Base-by-base conservation (phyloP, 2,888 invertebrate genomes). In the Oscheius sp. region DNA sequence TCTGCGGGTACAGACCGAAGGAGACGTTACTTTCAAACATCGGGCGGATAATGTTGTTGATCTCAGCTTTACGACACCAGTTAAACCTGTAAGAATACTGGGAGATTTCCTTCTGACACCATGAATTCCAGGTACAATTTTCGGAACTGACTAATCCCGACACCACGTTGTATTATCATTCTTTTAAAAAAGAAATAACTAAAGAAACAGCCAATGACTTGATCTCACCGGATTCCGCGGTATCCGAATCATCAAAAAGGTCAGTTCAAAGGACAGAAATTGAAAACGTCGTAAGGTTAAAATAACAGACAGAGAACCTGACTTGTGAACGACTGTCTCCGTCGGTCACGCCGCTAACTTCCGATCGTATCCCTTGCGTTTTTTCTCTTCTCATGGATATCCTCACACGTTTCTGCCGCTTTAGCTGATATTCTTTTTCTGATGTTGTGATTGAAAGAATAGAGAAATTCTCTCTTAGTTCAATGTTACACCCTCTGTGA, bases 21-120 rank as follows among this genome's bases (percentile, higher is more conserved):
- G 55, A 16, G 70, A 70, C 25, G 70, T 70, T 12, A 59, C 73
- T 5, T 79, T 76, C 68, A 69, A 74, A 25, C 45, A 68, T 13
- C 69, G 75, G 35, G 73, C 69, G 29, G 79, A 77, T 23, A 79
- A 77, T 63, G 74, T 77, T 25, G 68, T 79, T 41, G 77, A 79
- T 75, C 64, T 79, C 59, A 71, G 76, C 41, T 79, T 79, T 29
- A 66, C 66, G 9, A 52, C 49, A 27, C 66, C 66, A 9, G 29
- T 52, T 49, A 61, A 61, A 45, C 61, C 61, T 41, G 61, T 61
- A 61, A 41, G 41, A 29, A 46, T 49, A 27, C 25, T 13, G 7
- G 35, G 16, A 66, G 25, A 49, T 25, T 25, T 46, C 21, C 43
- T 5, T 21, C 16, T 35, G 35, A 35, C 35, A 35, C 9, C 35